A percentile compares a stretch with the other conserved stretches of the same genome.
Evolutionary conservation across 2,888 invertebrate species (phyloP).

Genomic region (Aproaerema taeniolella): DNA sequence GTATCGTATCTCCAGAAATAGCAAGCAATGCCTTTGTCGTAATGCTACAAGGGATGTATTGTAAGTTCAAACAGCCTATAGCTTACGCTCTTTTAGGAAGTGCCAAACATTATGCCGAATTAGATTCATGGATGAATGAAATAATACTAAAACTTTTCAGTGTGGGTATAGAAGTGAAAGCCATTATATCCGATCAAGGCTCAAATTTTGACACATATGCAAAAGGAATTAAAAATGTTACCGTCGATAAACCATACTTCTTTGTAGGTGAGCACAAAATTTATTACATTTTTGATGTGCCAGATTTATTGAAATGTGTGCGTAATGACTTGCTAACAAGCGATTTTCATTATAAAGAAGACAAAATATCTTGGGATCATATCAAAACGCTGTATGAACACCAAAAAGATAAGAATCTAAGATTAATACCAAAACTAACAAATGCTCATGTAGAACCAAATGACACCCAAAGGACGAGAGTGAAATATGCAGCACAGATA

Average conservation of each 20-base stretch:
- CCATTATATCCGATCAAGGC: neutral
- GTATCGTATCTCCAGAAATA: constrained; percentile 14
- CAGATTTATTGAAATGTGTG: constrained; percentile 9
- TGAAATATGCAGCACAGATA: constrained; percentile 3
- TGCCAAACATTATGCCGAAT: constrained; percentile 9
- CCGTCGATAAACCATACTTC: constrained; percentile 4
- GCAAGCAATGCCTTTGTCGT: constrained; percentile 20
- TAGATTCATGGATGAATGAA: constrained; percentile 20
- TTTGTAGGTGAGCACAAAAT: neutral
- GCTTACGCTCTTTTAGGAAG: constrained; percentile 10
- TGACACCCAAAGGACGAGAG: neutral
- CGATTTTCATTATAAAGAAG: neutral
- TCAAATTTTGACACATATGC: neutral
- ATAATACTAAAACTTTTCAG: constrained; percentile 14
- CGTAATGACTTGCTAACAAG: neutral
- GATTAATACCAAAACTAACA: constrained; percentile 2
- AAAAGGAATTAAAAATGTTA: constrained; percentile 1
- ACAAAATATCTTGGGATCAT: constrained; percentile 1
- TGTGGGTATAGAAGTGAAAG: neutral
- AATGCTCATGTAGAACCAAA: constrained; percentile 3
- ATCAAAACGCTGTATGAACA: neutral
- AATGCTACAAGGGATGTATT: constrained; percentile 19
- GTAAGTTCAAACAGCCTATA: constrained; percentile 20
- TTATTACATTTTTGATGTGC: constrained; percentile 14
- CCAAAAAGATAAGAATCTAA: neutral